Evolutionary conservation across 2,113 vertebrate species (phyloP).

Genomic region (Ceyx melanurus): DNA sequence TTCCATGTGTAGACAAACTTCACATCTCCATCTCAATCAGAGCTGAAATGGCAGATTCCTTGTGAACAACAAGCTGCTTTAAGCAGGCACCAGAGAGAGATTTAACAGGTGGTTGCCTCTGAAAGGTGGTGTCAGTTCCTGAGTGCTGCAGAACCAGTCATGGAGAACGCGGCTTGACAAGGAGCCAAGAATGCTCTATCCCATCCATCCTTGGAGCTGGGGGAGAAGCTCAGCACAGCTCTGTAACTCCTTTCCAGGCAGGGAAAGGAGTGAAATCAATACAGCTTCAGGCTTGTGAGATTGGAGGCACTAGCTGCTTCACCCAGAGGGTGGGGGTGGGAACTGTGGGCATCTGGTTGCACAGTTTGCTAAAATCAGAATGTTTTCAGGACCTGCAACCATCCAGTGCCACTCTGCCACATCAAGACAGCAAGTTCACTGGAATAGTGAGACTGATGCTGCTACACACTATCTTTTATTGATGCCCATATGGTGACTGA

Average conservation of each 20-base stretch:
- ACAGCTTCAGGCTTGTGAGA: background rate
- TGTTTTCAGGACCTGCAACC: background rate
- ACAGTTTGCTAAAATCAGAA: background rate
- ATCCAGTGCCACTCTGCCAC: background rate
- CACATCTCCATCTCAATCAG: background rate
- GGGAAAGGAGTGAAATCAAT: background rate
- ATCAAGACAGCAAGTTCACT: background rate
- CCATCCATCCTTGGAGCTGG: rapidly evolving
- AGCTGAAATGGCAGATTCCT: rapidly evolving
- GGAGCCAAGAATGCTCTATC: rapidly evolving
- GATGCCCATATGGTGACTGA: rapidly evolving
- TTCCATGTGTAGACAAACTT: background rate
- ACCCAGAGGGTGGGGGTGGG: rapidly evolving
- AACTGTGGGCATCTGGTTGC: background rate
- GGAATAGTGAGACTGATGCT: background rate
- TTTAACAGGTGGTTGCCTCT: background rate
- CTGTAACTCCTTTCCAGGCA: rapidly evolving
- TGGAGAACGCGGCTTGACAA: rapidly evolving
- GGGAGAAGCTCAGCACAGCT: background rate
- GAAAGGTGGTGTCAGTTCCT: background rate
- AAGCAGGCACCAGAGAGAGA: background rate
- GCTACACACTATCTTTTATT: background rate
- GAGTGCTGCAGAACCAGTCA: background rate
- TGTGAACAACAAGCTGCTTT: background rate
- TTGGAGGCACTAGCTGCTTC: background rate